These are phyloP conservation scores for Tetheella fluctuosa DNA, from an alignment of 2,888 invertebrate species.

Conservation along the genomic window DNA sequence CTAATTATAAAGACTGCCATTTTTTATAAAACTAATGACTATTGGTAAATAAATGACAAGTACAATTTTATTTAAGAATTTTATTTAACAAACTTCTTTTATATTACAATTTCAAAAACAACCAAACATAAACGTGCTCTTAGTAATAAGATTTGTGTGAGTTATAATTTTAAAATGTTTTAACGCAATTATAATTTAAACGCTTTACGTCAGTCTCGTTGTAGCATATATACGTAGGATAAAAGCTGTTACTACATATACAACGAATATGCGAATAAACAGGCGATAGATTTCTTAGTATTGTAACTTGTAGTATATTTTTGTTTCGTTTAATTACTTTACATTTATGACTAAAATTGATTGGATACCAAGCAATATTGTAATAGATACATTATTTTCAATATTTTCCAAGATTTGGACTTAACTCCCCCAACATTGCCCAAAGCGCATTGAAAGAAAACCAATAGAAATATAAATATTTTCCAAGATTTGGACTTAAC, in stretches of 20 bases:
- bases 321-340: not conserved
- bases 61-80: conserved; percentile 54
- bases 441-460: not conserved
- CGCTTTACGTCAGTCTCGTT: conserved; percentile 58
- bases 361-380: not conserved
- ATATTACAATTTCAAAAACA: conserved; percentile 55
- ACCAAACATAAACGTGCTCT: conserved; percentile 64
- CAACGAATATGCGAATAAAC: not conserved
- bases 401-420: not conserved
- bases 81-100: conserved; percentile 75
- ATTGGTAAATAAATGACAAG: conserved; percentile 54
- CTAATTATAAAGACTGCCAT: conserved; percentile 55
- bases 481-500: not conserved
- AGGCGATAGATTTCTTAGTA: not conserved
- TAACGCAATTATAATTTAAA: conserved; percentile 29
- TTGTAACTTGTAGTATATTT: not conserved
- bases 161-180: conserved; percentile 32
- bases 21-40: conserved; percentile 41
- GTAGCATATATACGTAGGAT: conserved; percentile 44
- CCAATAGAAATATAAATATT: not conserved
- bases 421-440: not conserved
- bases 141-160: conserved; percentile 63
- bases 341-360: not conserved
- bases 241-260: conserved; percentile 27
- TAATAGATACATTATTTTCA: too few species aligned